Evolutionary conservation across 2,113 vertebrate species (phyloP).

Genomic region (Halichoeres trimaculatus): DNA sequence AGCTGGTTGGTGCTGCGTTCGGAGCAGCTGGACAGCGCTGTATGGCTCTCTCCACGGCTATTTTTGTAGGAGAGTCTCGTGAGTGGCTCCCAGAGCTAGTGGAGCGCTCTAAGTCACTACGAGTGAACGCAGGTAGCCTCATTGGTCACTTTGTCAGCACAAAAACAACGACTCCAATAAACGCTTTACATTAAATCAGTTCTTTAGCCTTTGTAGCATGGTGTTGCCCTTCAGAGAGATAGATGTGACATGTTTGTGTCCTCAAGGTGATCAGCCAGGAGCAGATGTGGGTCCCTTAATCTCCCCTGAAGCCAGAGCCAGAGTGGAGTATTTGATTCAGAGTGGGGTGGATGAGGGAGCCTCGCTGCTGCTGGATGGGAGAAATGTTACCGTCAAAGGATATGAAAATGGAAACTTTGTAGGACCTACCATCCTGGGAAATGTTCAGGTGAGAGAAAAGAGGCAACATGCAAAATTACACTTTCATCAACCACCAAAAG

Average conservation of each 20-base stretch:
- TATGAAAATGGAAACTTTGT: constrained; percentile 99
- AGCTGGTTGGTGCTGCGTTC: constrained; percentile 97
- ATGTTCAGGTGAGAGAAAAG: constrained; percentile 85
- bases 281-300: constrained; percentile 96
- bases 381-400: constrained; percentile 92
- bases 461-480: neutral
- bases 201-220: neutral
- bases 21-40: constrained; percentile 98
- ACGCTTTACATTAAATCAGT: neutral
- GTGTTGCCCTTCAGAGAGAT: neutral
- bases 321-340: constrained; percentile 91
- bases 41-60: constrained; percentile 96
- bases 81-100: constrained; percentile 96
- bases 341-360: constrained; percentile 92
- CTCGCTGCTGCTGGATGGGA: constrained; percentile 92
- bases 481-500: neutral
- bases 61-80: constrained; percentile 93
- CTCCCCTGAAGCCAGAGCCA: constrained; percentile 88
- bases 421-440: constrained; percentile 92
- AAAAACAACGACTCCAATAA: neutral
- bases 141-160: fast-evolving
- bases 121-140: constrained; percentile 91
- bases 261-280: constrained; percentile 94
- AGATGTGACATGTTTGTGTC: constrained; percentile 4
- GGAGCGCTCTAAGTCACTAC: constrained; percentile 91